Conservation (phyloP, 2,113 vertebrate genomes). For the Malurus melanocephalus region DNA sequence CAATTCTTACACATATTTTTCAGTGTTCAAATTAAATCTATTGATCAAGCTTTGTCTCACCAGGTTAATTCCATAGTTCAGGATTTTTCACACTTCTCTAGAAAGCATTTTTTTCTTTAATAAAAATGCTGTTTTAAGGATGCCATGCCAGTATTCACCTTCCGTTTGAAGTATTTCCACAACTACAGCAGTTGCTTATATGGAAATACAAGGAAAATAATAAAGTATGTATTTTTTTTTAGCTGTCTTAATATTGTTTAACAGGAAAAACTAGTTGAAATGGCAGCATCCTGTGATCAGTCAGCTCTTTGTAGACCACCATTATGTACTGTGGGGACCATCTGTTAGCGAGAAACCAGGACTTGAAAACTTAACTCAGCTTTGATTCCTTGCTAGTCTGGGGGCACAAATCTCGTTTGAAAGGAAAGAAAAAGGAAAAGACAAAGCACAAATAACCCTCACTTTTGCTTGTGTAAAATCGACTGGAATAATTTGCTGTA, state of each 20-base stretch:
- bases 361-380: neutral
- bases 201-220: neutral
- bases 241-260: neutral
- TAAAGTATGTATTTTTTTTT: neutral
- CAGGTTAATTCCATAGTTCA: neutral
- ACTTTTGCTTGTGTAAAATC: neutral
- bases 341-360: slow-evolving; percentile 12
- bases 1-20: neutral
- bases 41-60: neutral
- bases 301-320: slow-evolving; percentile 16
- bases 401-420: neutral
- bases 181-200: neutral
- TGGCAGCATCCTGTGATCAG: neutral
- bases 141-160: neutral
- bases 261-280: neutral
- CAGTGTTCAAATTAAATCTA: neutral
- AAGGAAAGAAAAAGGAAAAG: neutral
- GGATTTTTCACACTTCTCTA: neutral
- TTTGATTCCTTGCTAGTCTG: neutral
- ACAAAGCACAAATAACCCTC: neutral
- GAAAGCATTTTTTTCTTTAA: neutral
- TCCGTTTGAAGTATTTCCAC: neutral
- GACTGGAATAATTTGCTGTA: neutral
- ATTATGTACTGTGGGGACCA: neutral
- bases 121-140: neutral